Evolutionary conservation across 1,140 invertebrate species (phyloP), one percentile per base, ranked within the genome.

Genomic region (Ladona fulva): DNA sequence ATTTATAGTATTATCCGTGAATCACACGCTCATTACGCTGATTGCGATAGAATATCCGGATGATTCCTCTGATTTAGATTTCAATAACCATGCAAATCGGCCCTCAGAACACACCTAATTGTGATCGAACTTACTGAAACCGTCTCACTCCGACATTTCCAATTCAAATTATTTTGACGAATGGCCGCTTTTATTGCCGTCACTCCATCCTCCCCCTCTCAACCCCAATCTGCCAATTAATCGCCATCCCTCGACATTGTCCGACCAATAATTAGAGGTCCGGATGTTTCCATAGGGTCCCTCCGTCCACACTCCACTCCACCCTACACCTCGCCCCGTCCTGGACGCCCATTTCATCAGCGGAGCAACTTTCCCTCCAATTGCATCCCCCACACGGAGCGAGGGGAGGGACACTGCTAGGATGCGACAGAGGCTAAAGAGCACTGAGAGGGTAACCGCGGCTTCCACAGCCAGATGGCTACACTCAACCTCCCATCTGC

Each of bases 191-290:
- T 66, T 66, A 66, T 66, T 66, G 52, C n/a, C 5, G 29, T 37
- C 29, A 8, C n/a, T 66, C 52, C 52, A 66, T 19, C 44, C 44
- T 52, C 19, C 44, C 19, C 44, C 44, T 52, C 44, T 11, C 52
- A 66, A 19, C 52, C 52, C 52, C 52, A 19, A 66, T 19, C 52
- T 66, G 52, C 52, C 52, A 66, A 66, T 66, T 66, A 66, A 66
- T 66, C 52, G 52, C 52, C 12, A 66, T 16, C 52, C 52, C 52
- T 66, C 52, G 52, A 66, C 52, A 22, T 66, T 19, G 52, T 66
- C 52, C 52, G 52, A 66, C 52, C 52, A 66, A 66, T 66, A 66
- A 66, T 66, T 66, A 66, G 16, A 66, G 52, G n/a, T 66, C 52
- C 52, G 3, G 52, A 66, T 22, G 52, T 66, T 66, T 66, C 29